Base-by-base conservation (phyloP, 2,113 vertebrate species). In the Gulo gulo region DNA sequence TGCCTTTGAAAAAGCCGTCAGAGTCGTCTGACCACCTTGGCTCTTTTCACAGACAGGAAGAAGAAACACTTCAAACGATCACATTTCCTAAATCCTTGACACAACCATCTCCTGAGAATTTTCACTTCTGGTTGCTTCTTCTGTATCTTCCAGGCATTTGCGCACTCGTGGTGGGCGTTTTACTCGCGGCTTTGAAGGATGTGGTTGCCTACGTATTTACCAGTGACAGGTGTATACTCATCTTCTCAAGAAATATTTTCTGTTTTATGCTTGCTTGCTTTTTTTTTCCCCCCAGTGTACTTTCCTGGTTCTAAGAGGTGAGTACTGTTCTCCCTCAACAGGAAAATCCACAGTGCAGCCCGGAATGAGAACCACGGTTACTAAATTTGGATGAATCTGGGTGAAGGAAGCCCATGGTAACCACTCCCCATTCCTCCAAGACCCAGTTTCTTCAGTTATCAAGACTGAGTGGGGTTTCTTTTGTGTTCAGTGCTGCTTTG, bases 161-260 rank as follows among this genome's bases (percentile, higher is more conserved):
- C 15, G 98, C 98, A 1, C 95, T 99, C 10, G 79, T 99, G 84
- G 98, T 99, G 95, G 98, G 99, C 52, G 6, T 97, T 0, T 76
- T 99, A 0, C 97, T 99, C 29, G 98, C 94, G 11, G 97, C 98
- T 11, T 78, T 99, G 2, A 99, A 99, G 98, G 86, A 99, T 0
- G 98, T 99, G 76, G 98, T 99, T 57, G 99, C 99, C 89, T 99
- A 98, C 95, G 98, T 99, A 57, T 99, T 99, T 94, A 99, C 99
- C 78, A 98, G 97, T 31, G 99, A 99, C 98, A 98, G 97, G 99
- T 99, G 98, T 71, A 99, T 98, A 85, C 39, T 85, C 73, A 50
- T 20, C 55, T 95, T 96, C 3, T 36, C 63, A 20, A 21, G 12
- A 7, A 47, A 5, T 78, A 8, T 52, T 47, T 91, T 78, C 31